Conservation (phyloP, 2,888 invertebrate genomes). For the Petrophora chlorosata region DNA sequence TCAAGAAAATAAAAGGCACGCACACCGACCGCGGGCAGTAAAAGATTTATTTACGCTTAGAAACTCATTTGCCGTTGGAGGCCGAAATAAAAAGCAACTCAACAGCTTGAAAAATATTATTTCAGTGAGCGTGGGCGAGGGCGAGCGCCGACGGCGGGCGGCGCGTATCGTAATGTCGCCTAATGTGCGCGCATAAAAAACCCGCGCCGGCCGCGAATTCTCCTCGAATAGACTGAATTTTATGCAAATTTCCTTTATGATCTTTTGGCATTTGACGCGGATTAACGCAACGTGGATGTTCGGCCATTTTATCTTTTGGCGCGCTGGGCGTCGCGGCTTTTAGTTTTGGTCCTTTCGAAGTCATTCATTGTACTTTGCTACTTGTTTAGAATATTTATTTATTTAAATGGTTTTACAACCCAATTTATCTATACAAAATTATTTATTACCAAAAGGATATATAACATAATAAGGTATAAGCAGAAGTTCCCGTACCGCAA, state of each 20-base stretch:
- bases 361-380: too few species aligned
- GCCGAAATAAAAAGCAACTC: constrained; percentile 71
- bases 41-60: constrained; percentile 76
- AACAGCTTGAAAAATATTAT: constrained; percentile 78
- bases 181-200: constrained; percentile 70
- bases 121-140: constrained; percentile 54
- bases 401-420: too few species aligned
- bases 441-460: too few species aligned
- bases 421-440: too few species aligned
- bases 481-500: too few species aligned
- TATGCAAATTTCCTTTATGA: constrained; percentile 70
- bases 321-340: constrained; percentile 36
- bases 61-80: constrained; percentile 70
- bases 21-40: constrained; percentile 47
- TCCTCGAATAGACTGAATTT: constrained; percentile 64
- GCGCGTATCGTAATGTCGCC: constrained; percentile 56
- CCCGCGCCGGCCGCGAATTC: constrained; percentile 56
- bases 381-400: too few species aligned
- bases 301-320: constrained; percentile 52
- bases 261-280: constrained; percentile 62
- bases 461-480: too few species aligned
- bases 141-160: constrained; percentile 38
- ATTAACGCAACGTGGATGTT: constrained; percentile 51
- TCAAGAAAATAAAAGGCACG: constrained; percentile 50
- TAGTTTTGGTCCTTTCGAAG: too few species aligned